Base-by-base conservation (phyloP, 2,888 invertebrate species). In the Stenchaetothrips biformis region DNA sequence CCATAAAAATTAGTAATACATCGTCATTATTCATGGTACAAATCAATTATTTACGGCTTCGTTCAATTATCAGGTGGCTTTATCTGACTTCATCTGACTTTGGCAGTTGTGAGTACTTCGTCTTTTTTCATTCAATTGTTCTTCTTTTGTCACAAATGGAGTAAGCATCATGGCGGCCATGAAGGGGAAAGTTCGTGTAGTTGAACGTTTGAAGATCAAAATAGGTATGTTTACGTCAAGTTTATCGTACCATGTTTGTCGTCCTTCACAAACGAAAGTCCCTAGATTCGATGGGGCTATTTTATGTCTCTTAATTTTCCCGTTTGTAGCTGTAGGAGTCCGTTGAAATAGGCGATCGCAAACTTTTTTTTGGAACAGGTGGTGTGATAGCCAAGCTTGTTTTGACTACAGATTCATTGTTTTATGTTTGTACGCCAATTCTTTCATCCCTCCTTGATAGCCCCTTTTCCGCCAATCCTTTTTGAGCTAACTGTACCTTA, bases 161-260 rank as follows among this genome's bases (percentile, higher is more conserved):
- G 92, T 74, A 74, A 74, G 91, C 92, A 95, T 94, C 92, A 95
- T 95, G 95, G 94, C 94, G 91, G 94, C 94, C 91, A 93, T 92
- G 90, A 92, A 92, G 91, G 93, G 93, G 91, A 92, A 93, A 92
- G 95, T 95, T 89, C 92, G 96, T 91, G 92, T 94, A 88, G 95
- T 95, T 89, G 96, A 96, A 91, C 93, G 95, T 89, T 91, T 96
- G 89, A 95, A 94, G 92, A 95, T 96, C 88, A 96, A 95, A 92
- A 95, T 96, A 88, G 95, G 95, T 95, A 91, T 89, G 94, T 92
- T 88, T 85, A 85, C 86, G 82, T 81, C 81, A 62, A 79, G 78
- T 47, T 62, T 21, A 27, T 47, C 21, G 16, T 62, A 48, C 9
- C 6, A 81, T 16, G 25, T 27, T 53, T 21, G 7, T 78, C 18